Base-by-base conservation (phyloP, 1,140 invertebrate genomes). In the Chionoecetes opilio region DNA sequence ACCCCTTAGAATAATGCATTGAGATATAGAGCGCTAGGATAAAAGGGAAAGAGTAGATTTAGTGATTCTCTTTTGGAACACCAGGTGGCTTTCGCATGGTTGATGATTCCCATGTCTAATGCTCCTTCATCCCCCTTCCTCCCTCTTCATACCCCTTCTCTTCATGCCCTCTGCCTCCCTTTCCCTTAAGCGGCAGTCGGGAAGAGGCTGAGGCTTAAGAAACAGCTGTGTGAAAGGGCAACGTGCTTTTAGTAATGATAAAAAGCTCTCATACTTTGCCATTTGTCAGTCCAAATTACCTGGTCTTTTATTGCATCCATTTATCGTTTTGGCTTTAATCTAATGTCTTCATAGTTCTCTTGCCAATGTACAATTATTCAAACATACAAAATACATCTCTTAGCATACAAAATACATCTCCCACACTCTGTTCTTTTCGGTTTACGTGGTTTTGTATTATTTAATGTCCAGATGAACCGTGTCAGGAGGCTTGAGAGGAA, bases 1-100 rank as follows among this genome's bases (percentile, higher is more conserved):
- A n/a, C 63, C 63, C 63, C 63, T n/a, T 75, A 75, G 63, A 75
- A 75, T 75, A 75, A 75, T 75, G 63, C 63, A 75, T 75, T 26
- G 21, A 26, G 63, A n/a, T 75, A 75, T 75, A 75, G 63, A n/a
- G 21, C 63, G 63, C 63, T n/a, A n/a, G n/a, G 63, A 75, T 75
- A 75, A 75, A 75, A 75, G 63, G 21, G n/a, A 75, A 75, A 3
- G 21, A 75, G n/a, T n/a, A n/a, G 63, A 75, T 75, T 11, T 17
- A 26, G n/a, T n/a, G 11, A 5, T 75, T 75, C 63, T 5, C 21
- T 6, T 75, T n/a, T n/a, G 1, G 21, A 75, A n/a, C 63, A 75
- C 63, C 63, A 75, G 63, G n/a, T 75, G 63, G 63, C 63, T 2
- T 75, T n/a, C 21, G 63, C 8, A 26, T 75, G 63, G 63, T 75